Base-by-base conservation (phyloP, 2,797 vertebrate genomes). In the Caiman crocodilus region DNA sequence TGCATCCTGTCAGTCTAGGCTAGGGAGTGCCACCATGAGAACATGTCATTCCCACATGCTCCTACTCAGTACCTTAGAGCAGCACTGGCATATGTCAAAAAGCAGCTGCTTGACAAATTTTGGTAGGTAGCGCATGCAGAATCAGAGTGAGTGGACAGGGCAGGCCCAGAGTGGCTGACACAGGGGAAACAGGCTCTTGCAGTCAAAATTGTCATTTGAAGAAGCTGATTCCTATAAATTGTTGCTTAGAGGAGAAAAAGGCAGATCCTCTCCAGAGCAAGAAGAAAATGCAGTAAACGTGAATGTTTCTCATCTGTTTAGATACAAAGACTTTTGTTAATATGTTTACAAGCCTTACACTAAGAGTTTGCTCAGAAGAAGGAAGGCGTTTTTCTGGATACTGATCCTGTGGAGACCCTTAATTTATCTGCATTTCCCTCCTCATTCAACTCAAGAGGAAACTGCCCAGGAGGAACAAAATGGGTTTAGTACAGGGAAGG, bases 351-450 rank as follows among this genome's bases (percentile, higher is more conserved):
- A 94, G 74, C 89, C 61, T 69, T 77, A 82, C 12, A 7, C 30
- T 79, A 88, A 81, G 81, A 95, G 88, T 83, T 50, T 86, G 84
- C 94, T 83, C 71, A 85, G 86, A 59, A 83, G 90, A 92, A 93
- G 69, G 84, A 93, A 94, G 90, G 42, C 42, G 3, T 3, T 50
- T 50, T 50, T 50, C 42, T 50, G 42, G 42, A 50, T 50, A 50
- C 42, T 50, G 42, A 50, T 50, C 42, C 42, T 50, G 42, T 86
- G 80, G 69, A 91, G 90, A 64, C 79, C 65, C 71, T 83, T 94
- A 42, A 86, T 88, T 92, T 95, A 76, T 85, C 87, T 88, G 61
- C 23, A 91, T 61, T 92, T 90, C 76, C n/a, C 75, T 92, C 21
- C 55, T 95, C 63, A 96, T 93, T 85, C 83, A 97, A 95, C 65